Percentiles rank a stretch among this genome's conserved stretches.
These are phyloP conservation scores for Crotalus horridus DNA, from an alignment of 2,113 vertebrate species.

Conservation along the genomic window DNA sequence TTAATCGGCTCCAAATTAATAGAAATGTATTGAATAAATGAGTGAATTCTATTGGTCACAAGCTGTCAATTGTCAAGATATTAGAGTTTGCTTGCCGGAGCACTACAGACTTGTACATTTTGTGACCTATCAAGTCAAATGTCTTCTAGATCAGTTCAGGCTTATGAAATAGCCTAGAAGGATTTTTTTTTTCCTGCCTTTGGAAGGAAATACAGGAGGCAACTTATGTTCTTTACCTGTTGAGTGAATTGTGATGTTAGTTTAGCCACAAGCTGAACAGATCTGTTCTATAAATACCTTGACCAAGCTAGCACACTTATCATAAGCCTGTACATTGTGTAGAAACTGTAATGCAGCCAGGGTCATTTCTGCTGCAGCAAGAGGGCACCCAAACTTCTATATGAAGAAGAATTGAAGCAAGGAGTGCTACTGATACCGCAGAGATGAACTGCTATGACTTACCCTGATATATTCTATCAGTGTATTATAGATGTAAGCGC, in stretches of 20 bases:
- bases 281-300: background rate
- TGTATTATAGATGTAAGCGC: conserved; percentile 91
- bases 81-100: background rate
- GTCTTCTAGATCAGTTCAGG: too few relatives aligned
- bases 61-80: background rate
- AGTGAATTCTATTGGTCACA: background rate
- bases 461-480: conserved; percentile 92
- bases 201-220: background rate
- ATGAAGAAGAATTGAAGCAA: background rate
- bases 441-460: conserved; percentile 51
- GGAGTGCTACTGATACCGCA: background rate
- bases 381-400: background rate
- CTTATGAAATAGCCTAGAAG: background rate
- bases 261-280: background rate
- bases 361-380: background rate
- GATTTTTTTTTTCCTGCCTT: background rate
- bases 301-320: background rate
- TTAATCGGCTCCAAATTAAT: background rate
- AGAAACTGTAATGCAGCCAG: background rate
- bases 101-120: background rate
- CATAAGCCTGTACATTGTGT: background rate
- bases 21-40: background rate
- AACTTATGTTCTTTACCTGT: background rate
- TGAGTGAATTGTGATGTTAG: background rate
- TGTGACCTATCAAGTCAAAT: background rate